These are phyloP conservation scores for Lethocerus indicus DNA, from an alignment of 1,140 invertebrate species.

Conservation along the genomic window DNA sequence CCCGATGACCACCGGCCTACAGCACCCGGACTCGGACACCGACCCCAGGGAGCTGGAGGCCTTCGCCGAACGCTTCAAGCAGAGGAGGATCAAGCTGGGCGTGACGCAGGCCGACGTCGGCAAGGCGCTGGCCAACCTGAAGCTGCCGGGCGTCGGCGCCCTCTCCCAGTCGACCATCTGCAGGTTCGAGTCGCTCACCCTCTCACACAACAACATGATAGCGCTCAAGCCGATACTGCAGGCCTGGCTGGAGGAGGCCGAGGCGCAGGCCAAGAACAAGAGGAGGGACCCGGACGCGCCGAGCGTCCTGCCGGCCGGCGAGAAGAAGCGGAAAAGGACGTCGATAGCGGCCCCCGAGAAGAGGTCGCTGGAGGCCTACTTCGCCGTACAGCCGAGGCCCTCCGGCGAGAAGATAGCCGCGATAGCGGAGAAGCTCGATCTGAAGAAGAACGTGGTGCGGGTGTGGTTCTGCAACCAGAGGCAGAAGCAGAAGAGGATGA, in stretches of 20 bases:
- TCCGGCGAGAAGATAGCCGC: constrained; percentile 98
- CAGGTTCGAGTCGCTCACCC: constrained; percentile 92
- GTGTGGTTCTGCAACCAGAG: constrained; percentile 99
- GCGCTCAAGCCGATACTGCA: constrained; percentile 98
- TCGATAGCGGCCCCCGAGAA: constrained; percentile 99
- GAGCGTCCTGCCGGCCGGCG: constrained; percentile 77
- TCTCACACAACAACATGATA: constrained; percentile 99
- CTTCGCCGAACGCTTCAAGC: constrained; percentile 97
- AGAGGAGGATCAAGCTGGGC: constrained; percentile 91
- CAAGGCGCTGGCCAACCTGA: constrained; percentile 91
- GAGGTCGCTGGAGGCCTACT: constrained; percentile 92
- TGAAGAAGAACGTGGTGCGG: constrained; percentile 99
- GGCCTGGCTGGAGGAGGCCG: constrained; percentile 97
- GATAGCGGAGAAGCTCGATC: constrained; percentile 96
- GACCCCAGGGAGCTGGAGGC: constrained; percentile 95
- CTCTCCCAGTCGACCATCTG: constrained; percentile 98
- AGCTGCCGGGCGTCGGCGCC: constrained; percentile 93
- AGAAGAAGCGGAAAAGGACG: constrained; percentile 97
- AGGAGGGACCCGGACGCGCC: constrained; percentile 76
- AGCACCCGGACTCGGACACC: constrained; percentile 79
- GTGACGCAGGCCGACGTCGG: constrained; percentile 99
- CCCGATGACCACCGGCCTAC: constrained; percentile 59
- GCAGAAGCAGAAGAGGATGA: constrained; percentile 98
- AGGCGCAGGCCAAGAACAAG: constrained; percentile 85
- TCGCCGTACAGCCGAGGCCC: constrained; percentile 93